A percentile compares a stretch with the other conserved stretches of the same genome.
Evolutionary conservation across 2,113 vertebrate species (phyloP).

Genomic region (Paratilapia polleni): DNA sequence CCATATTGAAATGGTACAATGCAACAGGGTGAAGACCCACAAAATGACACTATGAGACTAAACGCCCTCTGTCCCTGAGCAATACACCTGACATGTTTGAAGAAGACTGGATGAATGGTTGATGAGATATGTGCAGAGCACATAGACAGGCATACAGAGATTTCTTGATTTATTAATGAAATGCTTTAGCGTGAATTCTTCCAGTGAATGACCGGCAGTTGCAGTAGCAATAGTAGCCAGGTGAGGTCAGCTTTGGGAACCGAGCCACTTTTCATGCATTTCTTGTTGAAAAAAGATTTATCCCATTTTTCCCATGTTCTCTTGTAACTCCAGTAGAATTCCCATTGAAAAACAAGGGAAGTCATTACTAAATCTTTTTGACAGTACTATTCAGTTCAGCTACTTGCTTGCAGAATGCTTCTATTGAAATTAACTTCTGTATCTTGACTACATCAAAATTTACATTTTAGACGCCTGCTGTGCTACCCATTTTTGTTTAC

Average conservation of each 20-base stretch:
- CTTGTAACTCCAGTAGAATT: slow-evolving; percentile 53
- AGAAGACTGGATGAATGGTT: not conserved
- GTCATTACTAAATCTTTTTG: slow-evolving; percentile 64
- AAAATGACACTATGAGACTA: not conserved
- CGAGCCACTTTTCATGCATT: not conserved
- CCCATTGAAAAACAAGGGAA: slow-evolving; percentile 57
- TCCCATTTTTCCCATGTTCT: slow-evolving; percentile 50
- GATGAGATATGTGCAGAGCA: not conserved
- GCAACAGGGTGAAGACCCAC: not conserved
- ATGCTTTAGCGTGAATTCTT: not conserved
- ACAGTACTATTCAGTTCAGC: slow-evolving; percentile 58
- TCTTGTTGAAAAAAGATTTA: slow-evolving; percentile 34
- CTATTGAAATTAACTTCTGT: slow-evolving; percentile 65
- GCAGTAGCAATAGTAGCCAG: slow-evolving; percentile 19
- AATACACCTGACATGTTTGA: not conserved
- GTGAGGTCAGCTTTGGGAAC: slow-evolving; percentile 1
- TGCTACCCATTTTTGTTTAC: slow-evolving; percentile 71
- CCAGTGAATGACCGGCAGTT: slow-evolving; percentile 1
- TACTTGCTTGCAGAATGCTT: slow-evolving; percentile 55
- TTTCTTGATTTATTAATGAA: not conserved
- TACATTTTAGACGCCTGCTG: slow-evolving; percentile 63
- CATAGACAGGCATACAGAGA: not conserved
- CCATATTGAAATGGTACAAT: not conserved
- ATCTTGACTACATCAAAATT: slow-evolving; percentile 71
- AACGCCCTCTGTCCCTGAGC: not conserved